Evolutionary conservation across 2,797 vertebrate genomes (phyloP), one percentile per base, ranked within the genome.

Genomic region (Gymnodraco acuticeps): DNA sequence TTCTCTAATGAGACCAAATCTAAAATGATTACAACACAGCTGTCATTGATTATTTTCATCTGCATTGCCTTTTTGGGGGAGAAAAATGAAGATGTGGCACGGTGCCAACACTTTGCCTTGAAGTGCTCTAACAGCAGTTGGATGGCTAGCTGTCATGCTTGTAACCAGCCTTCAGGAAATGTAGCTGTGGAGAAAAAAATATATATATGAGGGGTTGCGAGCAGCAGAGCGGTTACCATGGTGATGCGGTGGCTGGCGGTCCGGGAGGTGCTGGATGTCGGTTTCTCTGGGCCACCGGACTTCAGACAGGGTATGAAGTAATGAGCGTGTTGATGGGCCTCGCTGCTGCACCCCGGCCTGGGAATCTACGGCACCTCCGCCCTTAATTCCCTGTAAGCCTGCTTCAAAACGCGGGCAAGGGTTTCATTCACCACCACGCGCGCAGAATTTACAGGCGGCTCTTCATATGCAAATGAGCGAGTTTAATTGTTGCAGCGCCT

Each of bases 191-290:
- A 45, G 53, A 62, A 70, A 48, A 67, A 3, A 3, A 23, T 23
- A 43, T 9, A 77, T 77, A 59, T 77, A 51, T 69, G 69, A 75
- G 64, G 63, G 80, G n/a, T 80, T 80, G 78, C 78, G 85, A 87
- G 77, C 63, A 79, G 73, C 80, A 77, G 77, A 83, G 45, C 9
- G 42, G 89, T 94, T 94, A 82, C 93, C 87, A 94, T 95, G 89
- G 93, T 58, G 84, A 94, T 68, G 66, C 50, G 60, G 82, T 53
- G 71, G 80, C 77, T 83, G 87, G 78, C 72, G 48, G 81, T 87
- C 85, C 73, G 42, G 78, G 72, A 77, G 85, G 88, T 48, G 77
- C 64, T 77, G 78, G 31, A 68, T 83, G 77, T 75, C 75, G 73
- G 84, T 90, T 88, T 87, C 82, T 78, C 46, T 81, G 78, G 87